phyloP scores from a whole-genome alignment of 2,113 vertebrate genomes.

The crab-eating macaque (Macaca fascicularis) region T2T-MFA8v1.1 NC_088391.1:29869501-29870000 shows the following conservation, averaged over 20 bases:
- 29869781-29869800: neutral
- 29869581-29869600: neutral
- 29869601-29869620: conserved; percentile 28
- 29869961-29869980: conserved; percentile 12
- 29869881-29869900: neutral
- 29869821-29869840: neutral
- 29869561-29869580: neutral
- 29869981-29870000: neutral
- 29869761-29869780: neutral
- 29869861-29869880: conserved; percentile 10
- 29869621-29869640: neutral
- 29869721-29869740: neutral
- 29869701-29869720: neutral
- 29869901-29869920: neutral
- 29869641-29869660: neutral
- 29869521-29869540: neutral
- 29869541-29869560: neutral
- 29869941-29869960: neutral
- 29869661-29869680: neutral
- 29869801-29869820: neutral
- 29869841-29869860: neutral
- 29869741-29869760: neutral
- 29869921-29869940: neutral
- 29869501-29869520: neutral
- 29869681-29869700: neutral